Percentiles rank a stretch among this genome's conserved stretches.
These are phyloP conservation scores for Acrocyrtus sp. DNA, from an alignment of 2,888 invertebrate species.

Conservation along the genomic window DNA sequence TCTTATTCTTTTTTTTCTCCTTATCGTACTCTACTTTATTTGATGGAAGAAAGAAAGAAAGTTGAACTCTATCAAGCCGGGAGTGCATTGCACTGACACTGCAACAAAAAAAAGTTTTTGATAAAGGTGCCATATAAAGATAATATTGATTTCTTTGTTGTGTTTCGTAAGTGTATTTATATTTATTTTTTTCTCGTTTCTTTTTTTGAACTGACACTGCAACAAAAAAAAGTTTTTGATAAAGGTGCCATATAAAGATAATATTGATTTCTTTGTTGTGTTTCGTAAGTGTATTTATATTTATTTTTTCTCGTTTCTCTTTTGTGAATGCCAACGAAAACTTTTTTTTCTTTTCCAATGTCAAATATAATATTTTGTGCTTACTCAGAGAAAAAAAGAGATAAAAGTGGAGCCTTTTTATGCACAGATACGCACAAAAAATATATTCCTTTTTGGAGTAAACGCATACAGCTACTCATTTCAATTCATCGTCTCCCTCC, in stretches of 20 bases:
- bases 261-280: too few relatives aligned
- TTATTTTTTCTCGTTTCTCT: conserved; percentile 11
- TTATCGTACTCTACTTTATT: neutral
- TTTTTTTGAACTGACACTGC: neutral
- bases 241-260: too few relatives aligned
- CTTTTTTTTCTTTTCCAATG: conserved; percentile 12
- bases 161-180: too few relatives aligned
- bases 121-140: too few relatives aligned
- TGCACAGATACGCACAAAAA: too few relatives aligned
- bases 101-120: conserved; percentile 11
- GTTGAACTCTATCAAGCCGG: neutral
- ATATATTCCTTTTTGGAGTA: too few relatives aligned
- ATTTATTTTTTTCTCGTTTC: conserved; percentile 14
- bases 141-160: too few relatives aligned
- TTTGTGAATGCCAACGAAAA: too few relatives aligned
- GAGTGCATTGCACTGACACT: neutral
- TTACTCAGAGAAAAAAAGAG: conserved; percentile 15
- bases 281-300: too few relatives aligned
- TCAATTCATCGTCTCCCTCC: neutral
- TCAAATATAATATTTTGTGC: conserved; percentile 36
- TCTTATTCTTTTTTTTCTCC: neutral
- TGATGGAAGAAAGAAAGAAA: conserved; percentile 3
- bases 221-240: conserved; percentile 11
- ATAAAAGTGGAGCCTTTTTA: neutral
- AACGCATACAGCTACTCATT: too few relatives aligned